Percentiles rank a stretch among this genome's conserved stretches.
phyloP scores from a whole-genome alignment of 1,140 invertebrate species.

The Physella acuta region DNA sequence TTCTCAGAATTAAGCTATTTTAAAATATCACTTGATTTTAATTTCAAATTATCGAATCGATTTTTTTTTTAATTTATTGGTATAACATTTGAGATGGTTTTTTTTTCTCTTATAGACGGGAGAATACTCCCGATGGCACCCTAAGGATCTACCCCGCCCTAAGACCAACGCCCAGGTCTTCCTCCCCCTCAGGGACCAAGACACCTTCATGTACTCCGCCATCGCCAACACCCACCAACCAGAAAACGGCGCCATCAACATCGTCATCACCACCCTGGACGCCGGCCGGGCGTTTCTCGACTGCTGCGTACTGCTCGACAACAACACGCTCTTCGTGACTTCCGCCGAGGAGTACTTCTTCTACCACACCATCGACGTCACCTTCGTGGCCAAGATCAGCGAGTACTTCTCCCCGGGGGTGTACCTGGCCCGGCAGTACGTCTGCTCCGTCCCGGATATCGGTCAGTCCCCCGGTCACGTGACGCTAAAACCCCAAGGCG shows the following conservation, averaged over 20 bases:
- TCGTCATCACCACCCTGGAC: slow-evolving; percentile 25
- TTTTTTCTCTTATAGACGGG: no score
- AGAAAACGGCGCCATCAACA: slow-evolving; percentile 15
- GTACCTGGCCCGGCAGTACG: slow-evolving; percentile 22
- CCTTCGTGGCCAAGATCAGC: slow-evolving; percentile 8
- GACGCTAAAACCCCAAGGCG: slow-evolving; percentile 16
- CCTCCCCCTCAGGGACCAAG: neutral
- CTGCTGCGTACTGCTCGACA: slow-evolving; percentile 22
- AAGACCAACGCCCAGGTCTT: slow-evolving; percentile 3
- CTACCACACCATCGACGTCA: slow-evolving; percentile 20
- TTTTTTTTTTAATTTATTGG: no score
- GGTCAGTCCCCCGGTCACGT: slow-evolving; percentile 17
- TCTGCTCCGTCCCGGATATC: slow-evolving; percentile 20
- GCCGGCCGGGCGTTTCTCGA: neutral
- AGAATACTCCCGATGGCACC: neutral
- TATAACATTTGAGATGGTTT: no score
- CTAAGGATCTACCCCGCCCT: neutral
- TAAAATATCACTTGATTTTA: no score
- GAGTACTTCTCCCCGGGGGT: slow-evolving; percentile 1
- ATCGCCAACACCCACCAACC: slow-evolving; percentile 25
- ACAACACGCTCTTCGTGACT: slow-evolving; percentile 3
- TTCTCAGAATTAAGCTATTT: no score
- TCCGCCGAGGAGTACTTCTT: neutral
- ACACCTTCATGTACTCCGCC: slow-evolving; percentile 30
- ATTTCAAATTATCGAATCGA: no score